Evolutionary conservation across 1,140 invertebrate species (phyloP).

Genomic region (Drosophila pseudoananassae): DNA sequence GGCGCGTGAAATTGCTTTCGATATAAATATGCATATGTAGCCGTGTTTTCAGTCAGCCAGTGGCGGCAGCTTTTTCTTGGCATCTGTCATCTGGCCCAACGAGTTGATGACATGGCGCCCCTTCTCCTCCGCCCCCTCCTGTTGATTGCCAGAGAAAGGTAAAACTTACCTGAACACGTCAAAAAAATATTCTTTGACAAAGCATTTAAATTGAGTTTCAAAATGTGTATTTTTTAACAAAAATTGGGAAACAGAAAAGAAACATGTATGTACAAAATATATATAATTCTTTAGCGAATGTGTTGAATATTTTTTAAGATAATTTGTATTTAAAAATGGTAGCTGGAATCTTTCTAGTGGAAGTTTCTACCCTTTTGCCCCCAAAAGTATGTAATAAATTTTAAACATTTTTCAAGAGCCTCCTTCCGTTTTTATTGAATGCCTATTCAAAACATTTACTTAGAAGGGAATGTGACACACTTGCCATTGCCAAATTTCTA

Average conservation of each 20-base stretch:
- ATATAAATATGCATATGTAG: not conserved
- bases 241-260: not conserved
- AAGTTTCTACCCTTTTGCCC: not conserved
- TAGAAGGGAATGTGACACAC: not conserved
- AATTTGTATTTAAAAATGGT: no score
- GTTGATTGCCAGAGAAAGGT: slow-evolving; percentile 17
- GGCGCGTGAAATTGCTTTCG: slow-evolving; percentile 62
- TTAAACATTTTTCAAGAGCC: not conserved
- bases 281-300: no score
- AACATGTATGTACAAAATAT: not conserved
- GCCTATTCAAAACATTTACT: not conserved
- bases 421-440: not conserved
- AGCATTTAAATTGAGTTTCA: not conserved
- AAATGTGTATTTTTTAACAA: not conserved
- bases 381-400: not conserved
- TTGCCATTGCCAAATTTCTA: not conserved
- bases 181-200: slow-evolving; percentile 2
- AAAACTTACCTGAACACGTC: slow-evolving; percentile 17
- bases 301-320: not conserved
- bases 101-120: slow-evolving; percentile 38
- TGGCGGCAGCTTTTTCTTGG: slow-evolving; percentile 41
- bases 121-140: not conserved
- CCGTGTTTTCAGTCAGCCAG: slow-evolving; percentile 10
- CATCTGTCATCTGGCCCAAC: slow-evolving; percentile 43
- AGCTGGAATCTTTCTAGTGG: no score